Percentiles rank a stretch among this genome's conserved stretches.
Evolutionary conservation across 1,140 invertebrate species (phyloP).

Genomic region (Aphelenchoides fujianensis): DNA sequence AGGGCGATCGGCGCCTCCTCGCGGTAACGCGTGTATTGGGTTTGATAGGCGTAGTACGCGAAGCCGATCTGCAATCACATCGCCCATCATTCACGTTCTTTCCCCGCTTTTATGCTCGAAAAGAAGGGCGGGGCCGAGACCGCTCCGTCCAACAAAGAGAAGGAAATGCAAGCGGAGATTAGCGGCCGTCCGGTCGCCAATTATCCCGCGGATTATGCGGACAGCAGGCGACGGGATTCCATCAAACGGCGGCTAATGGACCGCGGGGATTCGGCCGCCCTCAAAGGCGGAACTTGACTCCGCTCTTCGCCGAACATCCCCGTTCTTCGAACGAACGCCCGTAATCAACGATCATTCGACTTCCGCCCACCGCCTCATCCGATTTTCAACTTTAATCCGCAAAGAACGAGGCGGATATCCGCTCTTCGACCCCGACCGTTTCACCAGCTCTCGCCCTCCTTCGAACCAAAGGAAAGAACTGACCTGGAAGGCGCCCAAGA

Average conservation of each 20-base stretch:
- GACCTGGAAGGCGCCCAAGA: constrained; percentile 14
- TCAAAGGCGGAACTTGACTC: too few species aligned
- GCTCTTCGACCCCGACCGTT: neutral
- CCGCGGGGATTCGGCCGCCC: too few species aligned
- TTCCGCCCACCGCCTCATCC: neutral
- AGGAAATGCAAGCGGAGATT: neutral
- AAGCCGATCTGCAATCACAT: constrained; percentile 5
- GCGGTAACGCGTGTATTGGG: neutral
- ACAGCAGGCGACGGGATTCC: neutral
- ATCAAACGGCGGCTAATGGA: neutral
- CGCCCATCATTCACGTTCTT: neutral
- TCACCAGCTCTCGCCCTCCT: neutral
- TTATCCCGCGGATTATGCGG: neutral
- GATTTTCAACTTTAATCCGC: neutral
- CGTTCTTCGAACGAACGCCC: neutral
- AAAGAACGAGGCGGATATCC: neutral
- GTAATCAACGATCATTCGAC: neutral
- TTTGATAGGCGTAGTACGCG: neutral
- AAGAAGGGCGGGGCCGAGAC: neutral
- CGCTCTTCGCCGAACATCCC: neutral
- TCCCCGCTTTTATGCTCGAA: neutral
- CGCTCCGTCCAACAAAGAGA: neutral
- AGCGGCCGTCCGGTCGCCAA: neutral
- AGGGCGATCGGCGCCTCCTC: neutral
- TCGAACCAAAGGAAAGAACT: neutral